These are phyloP conservation scores for Bombus waltoni DNA, from an alignment of 1,140 invertebrate species.

Conservation along the genomic window DNA sequence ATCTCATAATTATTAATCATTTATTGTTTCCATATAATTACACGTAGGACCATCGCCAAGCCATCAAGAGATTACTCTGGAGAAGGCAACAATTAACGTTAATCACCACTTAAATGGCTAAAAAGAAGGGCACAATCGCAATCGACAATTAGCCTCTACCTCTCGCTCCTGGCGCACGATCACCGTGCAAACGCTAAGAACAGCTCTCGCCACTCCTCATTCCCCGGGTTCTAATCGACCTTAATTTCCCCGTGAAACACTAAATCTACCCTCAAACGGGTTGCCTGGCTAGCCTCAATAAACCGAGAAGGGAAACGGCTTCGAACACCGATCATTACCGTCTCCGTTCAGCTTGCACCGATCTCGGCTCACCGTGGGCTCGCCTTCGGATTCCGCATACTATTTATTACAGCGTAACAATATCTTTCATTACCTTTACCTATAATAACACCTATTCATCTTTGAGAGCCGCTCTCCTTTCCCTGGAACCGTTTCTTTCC, in stretches of 20 bases:
- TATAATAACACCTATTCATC: constrained; percentile 51
- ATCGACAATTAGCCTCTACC: too few relatives aligned
- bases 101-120: too few relatives aligned
- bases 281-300: not conserved
- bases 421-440: constrained; percentile 54
- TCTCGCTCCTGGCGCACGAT: too few relatives aligned
- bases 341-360: not conserved
- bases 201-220: too few relatives aligned
- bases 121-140: too few relatives aligned
- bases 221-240: not conserved
- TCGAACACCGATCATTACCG: constrained; percentile 39
- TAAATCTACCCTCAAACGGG: constrained; percentile 28
- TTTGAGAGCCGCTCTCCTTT: not conserved
- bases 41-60: too few relatives aligned
- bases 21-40: too few relatives aligned
- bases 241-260: constrained; percentile 38
- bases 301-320: constrained; percentile 6
- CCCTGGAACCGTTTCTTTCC: not conserved
- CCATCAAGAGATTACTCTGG: too few relatives aligned
- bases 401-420: constrained; percentile 51
- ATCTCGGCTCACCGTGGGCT: too few relatives aligned
- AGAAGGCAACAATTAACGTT: too few relatives aligned
- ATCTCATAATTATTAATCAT: too few relatives aligned
- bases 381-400: constrained; percentile 27
- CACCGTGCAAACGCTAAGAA: too few relatives aligned